Percentiles rank a stretch among this genome's conserved stretches.
These are phyloP conservation scores for Falco naumanni DNA, from an alignment of 2,797 vertebrate genomes.

Conservation along the genomic window DNA sequence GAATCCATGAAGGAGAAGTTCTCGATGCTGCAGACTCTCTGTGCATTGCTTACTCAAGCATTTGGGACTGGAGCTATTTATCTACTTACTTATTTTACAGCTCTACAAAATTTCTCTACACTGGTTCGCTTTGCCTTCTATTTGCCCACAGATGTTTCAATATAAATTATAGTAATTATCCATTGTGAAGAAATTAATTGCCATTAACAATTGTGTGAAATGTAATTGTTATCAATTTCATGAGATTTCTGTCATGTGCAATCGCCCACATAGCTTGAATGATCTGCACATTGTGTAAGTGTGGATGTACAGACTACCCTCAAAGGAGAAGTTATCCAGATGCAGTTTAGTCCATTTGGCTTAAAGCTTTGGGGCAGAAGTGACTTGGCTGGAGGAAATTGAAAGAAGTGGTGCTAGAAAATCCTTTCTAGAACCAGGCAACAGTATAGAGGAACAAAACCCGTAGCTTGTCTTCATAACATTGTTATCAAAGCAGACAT, in stretches of 20 bases:
- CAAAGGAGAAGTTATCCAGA: not conserved
- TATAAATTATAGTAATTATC: conserved; percentile 49
- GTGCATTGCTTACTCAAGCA: not conserved
- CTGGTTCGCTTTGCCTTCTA: not conserved
- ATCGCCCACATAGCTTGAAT: not conserved
- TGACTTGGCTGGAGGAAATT: not conserved
- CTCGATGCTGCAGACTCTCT: not conserved
- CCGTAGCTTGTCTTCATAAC: not conserved
- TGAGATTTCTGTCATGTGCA: conserved; percentile 1
- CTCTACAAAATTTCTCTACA: not conserved
- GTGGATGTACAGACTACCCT: not conserved
- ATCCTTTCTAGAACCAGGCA: not conserved
- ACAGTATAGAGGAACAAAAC: not conserved
- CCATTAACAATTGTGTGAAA: conserved; percentile 17
- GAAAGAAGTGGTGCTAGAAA: not conserved
- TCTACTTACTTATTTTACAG: conserved; percentile 18
- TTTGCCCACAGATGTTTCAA: conserved; percentile 45
- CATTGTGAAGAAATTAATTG: conserved; percentile 33
- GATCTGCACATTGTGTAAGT: not conserved
- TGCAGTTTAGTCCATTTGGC: not conserved
- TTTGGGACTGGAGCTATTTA: not conserved
- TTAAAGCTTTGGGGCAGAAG: not conserved
- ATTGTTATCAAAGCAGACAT: not conserved
- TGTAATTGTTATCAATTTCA: not conserved
- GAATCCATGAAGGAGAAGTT: not conserved